Base-by-base conservation (phyloP, 2,888 invertebrate genomes). In the Lasioglossum morio region DNA sequence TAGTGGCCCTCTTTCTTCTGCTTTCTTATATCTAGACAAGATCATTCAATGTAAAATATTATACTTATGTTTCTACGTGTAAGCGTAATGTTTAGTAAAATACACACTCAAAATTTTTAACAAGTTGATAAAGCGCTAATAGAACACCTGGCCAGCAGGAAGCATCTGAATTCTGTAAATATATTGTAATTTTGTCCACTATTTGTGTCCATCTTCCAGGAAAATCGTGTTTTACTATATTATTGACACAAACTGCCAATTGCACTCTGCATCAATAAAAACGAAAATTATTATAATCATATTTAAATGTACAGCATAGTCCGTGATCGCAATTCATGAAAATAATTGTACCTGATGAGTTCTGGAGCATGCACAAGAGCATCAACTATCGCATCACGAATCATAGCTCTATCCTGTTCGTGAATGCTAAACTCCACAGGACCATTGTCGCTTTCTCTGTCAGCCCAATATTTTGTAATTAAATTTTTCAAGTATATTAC, bases 401-500 rank as follows among this genome's bases (percentile, higher is more conserved):
- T 98, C 96, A 99, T 97, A 19, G 98, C 98, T 91, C 99, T 97
- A 95, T 99, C 99, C 95, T 99, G 99, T 95, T 99, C 99, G 92
- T 99, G 99, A 92, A 99, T 97, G 90, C 97, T 97, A 95, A 98
- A 99, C 34, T 97, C 97, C 82, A 97, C 96, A 5, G 97, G 97
- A 88, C 97, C 97, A 73, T 97, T 96, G 89, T 98, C 97, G 0
- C 96, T 96, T 92, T 98, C 98, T 90, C 97, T 97, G 91, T 98
- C 98, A 88, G 97, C 97, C 99, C 99, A 99, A 95, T 97, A 98
- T 92, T 97, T 97, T 46, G 97, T 97, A 81, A 99, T 96, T 94
- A 99, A 96, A 96, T 99, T 99, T 96, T 99, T 99, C 89, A 99
- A 96, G 96, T 99, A 99, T 91, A 99, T 98, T 63, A 98, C 99